Conservation (phyloP, 35 echinoderm and acorn worm genomes). For the Patiria miniata region DNA sequence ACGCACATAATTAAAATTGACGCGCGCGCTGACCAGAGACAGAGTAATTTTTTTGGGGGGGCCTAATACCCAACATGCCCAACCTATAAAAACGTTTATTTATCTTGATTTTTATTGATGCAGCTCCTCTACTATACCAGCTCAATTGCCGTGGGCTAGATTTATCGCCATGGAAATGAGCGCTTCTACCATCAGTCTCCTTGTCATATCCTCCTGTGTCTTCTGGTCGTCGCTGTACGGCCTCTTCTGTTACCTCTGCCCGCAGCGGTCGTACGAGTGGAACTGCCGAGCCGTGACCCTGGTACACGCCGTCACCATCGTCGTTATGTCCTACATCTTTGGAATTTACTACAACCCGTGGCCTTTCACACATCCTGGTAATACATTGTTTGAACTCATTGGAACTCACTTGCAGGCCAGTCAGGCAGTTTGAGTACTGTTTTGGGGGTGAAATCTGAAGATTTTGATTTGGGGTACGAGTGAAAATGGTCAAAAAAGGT, state of each 20-base stretch:
- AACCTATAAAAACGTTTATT: no score
- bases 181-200: not conserved
- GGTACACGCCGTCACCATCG: conserved; percentile 70
- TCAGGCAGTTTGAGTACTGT: no score
- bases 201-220: conserved; percentile 48
- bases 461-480: no score
- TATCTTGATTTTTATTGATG: no score
- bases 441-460: no score
- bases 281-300: conserved; percentile 78
- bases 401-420: no score
- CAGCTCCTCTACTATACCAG: no score
- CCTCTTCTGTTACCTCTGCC: conserved; percentile 61
- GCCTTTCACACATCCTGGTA: conserved; percentile 90
- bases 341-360: conserved; percentile 92
- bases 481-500: no score
- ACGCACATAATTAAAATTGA: no score
- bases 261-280: conserved; percentile 79
- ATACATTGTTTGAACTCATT: not conserved
- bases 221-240: conserved; percentile 84
- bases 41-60: no score
- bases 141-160: not conserved
- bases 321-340: conserved; percentile 67
- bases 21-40: no score
- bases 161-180: not conserved
- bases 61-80: no score